phyloP scores from a whole-genome alignment of 1,140 invertebrate genomes.

The Helicoverpa zea region DNA sequence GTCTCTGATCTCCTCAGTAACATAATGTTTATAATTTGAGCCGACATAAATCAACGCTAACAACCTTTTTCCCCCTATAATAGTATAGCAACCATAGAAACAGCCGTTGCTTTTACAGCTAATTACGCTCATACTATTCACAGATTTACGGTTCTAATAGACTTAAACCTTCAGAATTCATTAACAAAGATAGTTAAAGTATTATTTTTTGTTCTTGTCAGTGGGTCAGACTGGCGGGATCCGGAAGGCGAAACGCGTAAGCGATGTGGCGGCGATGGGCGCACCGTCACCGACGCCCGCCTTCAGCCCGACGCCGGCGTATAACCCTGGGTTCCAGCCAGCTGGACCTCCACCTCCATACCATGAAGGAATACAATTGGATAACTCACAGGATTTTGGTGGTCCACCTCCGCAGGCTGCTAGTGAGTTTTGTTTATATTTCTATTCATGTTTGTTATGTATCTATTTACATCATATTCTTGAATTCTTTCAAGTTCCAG shows the following conservation, averaged over 20 bases:
- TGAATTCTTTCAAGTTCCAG: no score
- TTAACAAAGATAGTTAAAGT: no score
- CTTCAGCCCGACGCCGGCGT: slow-evolving; percentile 64
- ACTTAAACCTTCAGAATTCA: no score
- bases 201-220: slow-evolving; percentile 56
- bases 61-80: no score
- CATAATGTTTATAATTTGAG: background rate
- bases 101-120: background rate
- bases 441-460: no score
- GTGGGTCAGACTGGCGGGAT: slow-evolving; percentile 72
- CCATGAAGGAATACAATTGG: slow-evolving; percentile 77
- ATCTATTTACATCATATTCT: no score
- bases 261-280: slow-evolving; percentile 89
- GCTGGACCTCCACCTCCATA: slow-evolving; percentile 72
- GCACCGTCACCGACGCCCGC: slow-evolving; percentile 72
- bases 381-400: slow-evolving; percentile 68
- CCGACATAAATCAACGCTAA: no score
- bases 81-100: no score
- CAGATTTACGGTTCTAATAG: no score
- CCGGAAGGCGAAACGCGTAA: slow-evolving; percentile 88
- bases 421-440: slow-evolving; percentile 59
- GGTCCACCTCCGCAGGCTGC: slow-evolving; percentile 57
- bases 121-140: background rate
- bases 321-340: slow-evolving; percentile 64
- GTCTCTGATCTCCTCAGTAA: background rate